Conservation (phyloP, 2,797 vertebrate species). For the Poecile montanus region DNA sequence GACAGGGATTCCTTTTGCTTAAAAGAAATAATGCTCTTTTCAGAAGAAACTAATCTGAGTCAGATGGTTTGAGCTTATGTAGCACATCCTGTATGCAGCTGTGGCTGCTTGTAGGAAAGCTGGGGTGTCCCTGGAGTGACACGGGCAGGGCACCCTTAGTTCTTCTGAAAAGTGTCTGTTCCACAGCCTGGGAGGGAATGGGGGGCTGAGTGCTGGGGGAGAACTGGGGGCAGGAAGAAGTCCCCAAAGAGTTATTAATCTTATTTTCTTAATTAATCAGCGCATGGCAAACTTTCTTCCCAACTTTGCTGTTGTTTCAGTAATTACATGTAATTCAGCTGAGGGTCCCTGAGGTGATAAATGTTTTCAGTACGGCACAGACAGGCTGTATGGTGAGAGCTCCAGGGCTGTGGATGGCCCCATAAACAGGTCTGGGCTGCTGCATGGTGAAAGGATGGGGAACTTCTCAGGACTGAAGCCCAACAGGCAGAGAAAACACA, state of each 20-base stretch:
- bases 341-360: not conserved
- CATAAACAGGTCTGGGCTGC: not conserved
- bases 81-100: accelerated
- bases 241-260: not conserved
- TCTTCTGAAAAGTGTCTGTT: not conserved
- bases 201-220: not conserved
- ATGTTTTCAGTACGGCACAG: not conserved
- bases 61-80: not conserved
- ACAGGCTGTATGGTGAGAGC: not conserved
- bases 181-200: accelerated
- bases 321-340: not conserved
- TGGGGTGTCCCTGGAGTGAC: not conserved
- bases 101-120: not conserved
- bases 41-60: not conserved
- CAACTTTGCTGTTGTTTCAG: not conserved
- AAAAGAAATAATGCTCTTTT: not conserved
- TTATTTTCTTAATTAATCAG: not conserved
- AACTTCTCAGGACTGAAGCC: not conserved
- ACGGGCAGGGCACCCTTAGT: not conserved
- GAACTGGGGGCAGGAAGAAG: not conserved
- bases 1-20: not conserved
- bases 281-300: not conserved
- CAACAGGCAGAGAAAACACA: not conserved
- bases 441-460: not conserved
- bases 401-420: not conserved